phyloP scores from a whole-genome alignment of 2,888 invertebrate species.

The Drosophila quasianomalipes region DNA sequence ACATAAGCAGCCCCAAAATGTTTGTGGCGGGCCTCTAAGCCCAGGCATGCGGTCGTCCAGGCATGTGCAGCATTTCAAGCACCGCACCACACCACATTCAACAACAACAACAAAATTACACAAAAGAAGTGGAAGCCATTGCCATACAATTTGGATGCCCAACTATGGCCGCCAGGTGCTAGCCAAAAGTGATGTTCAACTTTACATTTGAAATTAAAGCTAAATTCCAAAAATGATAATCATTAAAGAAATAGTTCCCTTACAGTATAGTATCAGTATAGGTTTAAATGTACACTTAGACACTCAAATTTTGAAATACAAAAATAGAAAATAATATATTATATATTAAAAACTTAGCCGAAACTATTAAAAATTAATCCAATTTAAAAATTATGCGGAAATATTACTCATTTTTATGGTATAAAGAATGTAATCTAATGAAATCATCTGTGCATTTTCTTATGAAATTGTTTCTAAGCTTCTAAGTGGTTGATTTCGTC shows the following conservation, averaged over 20 bases:
- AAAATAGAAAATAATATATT: neutral
- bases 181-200: slow-evolving; percentile 40
- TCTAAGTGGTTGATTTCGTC: neutral
- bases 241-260: neutral
- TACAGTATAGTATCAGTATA: neutral
- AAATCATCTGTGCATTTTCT: neutral
- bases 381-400: neutral
- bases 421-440: neutral
- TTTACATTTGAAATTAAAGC: slow-evolving; percentile 15
- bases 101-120: slow-evolving; percentile 41
- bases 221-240: slow-evolving; percentile 7
- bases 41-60: slow-evolving; percentile 78
- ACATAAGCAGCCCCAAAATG: slow-evolving; percentile 73
- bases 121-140: slow-evolving; percentile 66
- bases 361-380: neutral
- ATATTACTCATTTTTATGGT: neutral
- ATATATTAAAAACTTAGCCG: neutral
- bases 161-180: slow-evolving; percentile 38
- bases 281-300: neutral
- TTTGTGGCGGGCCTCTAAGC: slow-evolving; percentile 78
- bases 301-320: neutral
- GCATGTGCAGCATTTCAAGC: slow-evolving; percentile 82
- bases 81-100: slow-evolving; percentile 45
- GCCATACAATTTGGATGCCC: slow-evolving; percentile 64
- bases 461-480: too few relatives aligned